Evolutionary conservation across 2,797 vertebrate genomes (phyloP), one percentile per base, ranked within the genome.

Genomic region (Limosa lapponica): DNA sequence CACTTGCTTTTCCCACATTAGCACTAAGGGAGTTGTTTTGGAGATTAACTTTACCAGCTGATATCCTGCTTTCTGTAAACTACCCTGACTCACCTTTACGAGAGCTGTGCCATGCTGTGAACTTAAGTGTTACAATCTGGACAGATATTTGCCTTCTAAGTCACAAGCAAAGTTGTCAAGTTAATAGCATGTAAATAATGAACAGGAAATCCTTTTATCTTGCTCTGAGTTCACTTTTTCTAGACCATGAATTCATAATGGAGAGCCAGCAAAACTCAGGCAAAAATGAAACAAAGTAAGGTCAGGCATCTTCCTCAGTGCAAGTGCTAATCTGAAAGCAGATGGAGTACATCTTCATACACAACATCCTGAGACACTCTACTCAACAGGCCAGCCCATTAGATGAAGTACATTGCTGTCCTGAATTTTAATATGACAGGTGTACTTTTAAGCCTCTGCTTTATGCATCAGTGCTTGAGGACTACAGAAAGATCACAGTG

Each of bases 61-160:
- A 96, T 87, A 73, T 70, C 55, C 67, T 75, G 46, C 24, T 93
- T 84, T 82, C 88, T 72, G 25, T 70, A 87, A 93, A 69, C 46
- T 66, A 62, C 48, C 43, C 59, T 84, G 83, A 82, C 90, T 90
- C 86, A 90, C 73, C 92, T 94, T 85, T 92, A 66, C 0, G 1
- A 90, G 51, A 87, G 24, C 61, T 62, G 23, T 89, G 58, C 36
- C 73, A 19, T 66, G 61, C 70, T 95, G 77, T 89, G 88, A 94
- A 82, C 43, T 43, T 88, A 83, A 95, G 46, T 67, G 16, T 57
- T 87, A 44, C 86, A 94, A 72, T 87, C 58, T 93, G 86, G 83
- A 88, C 81, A 89, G 55, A 23, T 84, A 75, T 70, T 77, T 89
- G 24, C 55, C 36, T 84, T 82, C 80, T 82, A 87, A 94, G 24